Percentiles rank a stretch among this genome's conserved stretches.
These are phyloP conservation scores for Ctenicera cuprea DNA, from an alignment of 2,888 invertebrate genomes.

Conservation along the genomic window DNA sequence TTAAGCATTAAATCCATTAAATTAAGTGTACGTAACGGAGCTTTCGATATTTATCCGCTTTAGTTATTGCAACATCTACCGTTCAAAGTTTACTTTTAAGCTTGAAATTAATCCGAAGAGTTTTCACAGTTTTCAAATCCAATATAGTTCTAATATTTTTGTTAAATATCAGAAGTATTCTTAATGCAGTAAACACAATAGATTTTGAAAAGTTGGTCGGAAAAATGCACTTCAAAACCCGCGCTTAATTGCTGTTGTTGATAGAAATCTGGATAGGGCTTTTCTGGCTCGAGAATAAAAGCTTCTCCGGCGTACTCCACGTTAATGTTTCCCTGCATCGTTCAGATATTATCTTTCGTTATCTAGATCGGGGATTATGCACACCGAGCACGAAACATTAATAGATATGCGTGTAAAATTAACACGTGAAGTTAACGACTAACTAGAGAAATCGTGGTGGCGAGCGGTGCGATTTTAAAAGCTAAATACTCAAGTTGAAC, in stretches of 20 bases:
- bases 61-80: too few relatives aligned
- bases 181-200: background rate
- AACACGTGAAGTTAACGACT: constrained; percentile 49
- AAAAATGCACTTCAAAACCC: constrained; percentile 10
- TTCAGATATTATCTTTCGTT: constrained; percentile 34
- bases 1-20: too few relatives aligned
- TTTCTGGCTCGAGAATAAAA: constrained; percentile 17
- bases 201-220: background rate
- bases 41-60: too few relatives aligned
- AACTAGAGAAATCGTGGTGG: constrained; percentile 26
- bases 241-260: constrained; percentile 24
- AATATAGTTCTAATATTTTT: background rate
- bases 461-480: constrained; percentile 46
- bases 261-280: constrained; percentile 22
- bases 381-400: constrained; percentile 49
- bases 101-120: too few relatives aligned
- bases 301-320: constrained; percentile 37
- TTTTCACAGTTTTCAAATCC: background rate
- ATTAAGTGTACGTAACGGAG: too few relatives aligned
- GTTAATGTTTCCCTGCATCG: constrained; percentile 42
- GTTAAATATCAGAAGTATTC: background rate
- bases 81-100: too few relatives aligned
- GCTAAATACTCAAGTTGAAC: constrained; percentile 38
- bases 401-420: constrained; percentile 53
- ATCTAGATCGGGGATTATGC: constrained; percentile 48